phyloP scores from a whole-genome alignment of 2,113 vertebrate species.

The Dendropsophus ebraccatus region DNA sequence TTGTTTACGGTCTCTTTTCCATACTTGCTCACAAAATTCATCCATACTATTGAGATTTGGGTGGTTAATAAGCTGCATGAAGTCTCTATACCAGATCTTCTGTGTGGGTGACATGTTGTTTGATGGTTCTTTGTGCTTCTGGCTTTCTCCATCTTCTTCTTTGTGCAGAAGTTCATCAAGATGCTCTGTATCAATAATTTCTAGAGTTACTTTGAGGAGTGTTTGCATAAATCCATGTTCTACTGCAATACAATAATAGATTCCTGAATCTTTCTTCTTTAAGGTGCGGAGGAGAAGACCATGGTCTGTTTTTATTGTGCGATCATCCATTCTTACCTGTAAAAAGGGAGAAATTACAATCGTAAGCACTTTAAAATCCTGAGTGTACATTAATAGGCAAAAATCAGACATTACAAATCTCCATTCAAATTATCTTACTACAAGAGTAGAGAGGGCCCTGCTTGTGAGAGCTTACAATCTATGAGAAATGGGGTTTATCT shows the following conservation, averaged over 20 bases:
- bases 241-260: constrained; percentile 91
- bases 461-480: too few species aligned
- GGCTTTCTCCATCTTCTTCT: constrained; percentile 72
- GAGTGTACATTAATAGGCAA: too few species aligned
- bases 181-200: constrained; percentile 90
- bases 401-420: too few species aligned
- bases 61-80: constrained; percentile 95
- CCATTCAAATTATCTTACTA: too few species aligned
- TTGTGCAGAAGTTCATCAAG: constrained; percentile 90
- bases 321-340: constrained; percentile 87
- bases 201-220: constrained; percentile 88
- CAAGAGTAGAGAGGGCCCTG: too few species aligned
- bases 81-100: constrained; percentile 98
- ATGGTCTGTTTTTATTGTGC: constrained; percentile 87
- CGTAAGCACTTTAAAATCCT: too few species aligned
- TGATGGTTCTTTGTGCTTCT: constrained; percentile 74
- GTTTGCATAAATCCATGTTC: constrained; percentile 97
- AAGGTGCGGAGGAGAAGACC: constrained; percentile 90
- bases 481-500: too few species aligned
- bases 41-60: constrained; percentile 95
- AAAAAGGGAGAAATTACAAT: constrained; percentile 6
- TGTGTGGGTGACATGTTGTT: constrained; percentile 79
- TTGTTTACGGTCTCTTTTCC: constrained; percentile 95
- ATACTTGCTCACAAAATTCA: constrained; percentile 98
- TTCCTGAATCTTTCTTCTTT: constrained; percentile 84